Base-by-base conservation (phyloP, 1,140 invertebrate species). In the Diabrotica virgifera region DNA sequence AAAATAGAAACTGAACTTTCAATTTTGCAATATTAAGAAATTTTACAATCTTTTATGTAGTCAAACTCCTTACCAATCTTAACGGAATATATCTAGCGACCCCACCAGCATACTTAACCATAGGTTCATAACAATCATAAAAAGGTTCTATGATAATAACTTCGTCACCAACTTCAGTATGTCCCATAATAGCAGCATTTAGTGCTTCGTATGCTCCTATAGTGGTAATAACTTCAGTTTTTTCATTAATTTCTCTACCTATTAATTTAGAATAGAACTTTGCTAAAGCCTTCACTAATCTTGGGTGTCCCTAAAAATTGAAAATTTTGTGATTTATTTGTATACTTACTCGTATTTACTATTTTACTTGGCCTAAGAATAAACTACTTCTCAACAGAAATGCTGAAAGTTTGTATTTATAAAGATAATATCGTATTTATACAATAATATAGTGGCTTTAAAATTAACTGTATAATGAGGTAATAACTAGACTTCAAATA, bases 71-170 rank as follows among this genome's bases (percentile, higher is more conserved):
- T 83, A 93, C 90, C 54, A 91, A 88, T 81, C 90, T 86, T 4
- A 99, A 82, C 7, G 96, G 88, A 65, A 99, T 92, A 78, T 92
- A 98, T 58, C 89, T 89, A 0, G 95, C 89, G 14, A 87, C 84
- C 10, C 95, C 97, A 2, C 94, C 95, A 46, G 94, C 93, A 71
- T 88, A 86, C 72, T 83, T 85, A 1, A 98, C 90, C 91, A 99
- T 97, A 2, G 96, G 95, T 66, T 92, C 92, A 78, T 99, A 99
- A 76, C 96, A 98, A 78, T 99, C 97, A 79, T 97, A 99, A 80
- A 92, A 99, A 6, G 97, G 97, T 79, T 99, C 97, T 66, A 99
- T 96, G 36, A 99, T 95, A 67, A 98, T 96, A 66, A 96, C 96
- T 71, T 71, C 70, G 65, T 71, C 69, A 5, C 69, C 66, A 96